phyloP scores from a whole-genome alignment of 2,797 vertebrate genomes.

The Poecilia velifera region DNA sequence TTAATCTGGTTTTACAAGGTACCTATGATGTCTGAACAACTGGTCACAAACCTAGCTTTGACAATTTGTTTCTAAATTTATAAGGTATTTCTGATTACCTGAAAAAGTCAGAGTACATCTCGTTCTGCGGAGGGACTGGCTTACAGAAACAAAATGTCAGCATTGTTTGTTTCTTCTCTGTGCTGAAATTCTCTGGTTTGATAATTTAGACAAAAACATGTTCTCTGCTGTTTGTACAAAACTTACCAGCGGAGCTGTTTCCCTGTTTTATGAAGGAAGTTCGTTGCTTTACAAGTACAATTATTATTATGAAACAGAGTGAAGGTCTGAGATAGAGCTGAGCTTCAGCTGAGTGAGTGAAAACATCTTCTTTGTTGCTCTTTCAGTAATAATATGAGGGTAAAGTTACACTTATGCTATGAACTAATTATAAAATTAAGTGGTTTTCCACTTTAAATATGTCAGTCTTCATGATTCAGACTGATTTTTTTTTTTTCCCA shows the following conservation, averaged over 20 bases:
- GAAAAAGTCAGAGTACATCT: not conserved
- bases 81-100: not conserved
- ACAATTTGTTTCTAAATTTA: not conserved
- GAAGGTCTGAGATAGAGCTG: not conserved
- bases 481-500: not conserved
- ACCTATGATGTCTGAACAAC: not conserved
- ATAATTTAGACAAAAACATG: not conserved
- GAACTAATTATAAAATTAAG: not conserved
- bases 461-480: not conserved
- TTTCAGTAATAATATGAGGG: not conserved
- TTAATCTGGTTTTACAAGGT: not conserved
- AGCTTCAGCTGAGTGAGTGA: not conserved
- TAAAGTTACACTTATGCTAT: not conserved
- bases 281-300: not conserved
- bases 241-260: not conserved
- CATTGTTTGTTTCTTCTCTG: not conserved
- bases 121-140: not conserved
- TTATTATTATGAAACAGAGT: not conserved
- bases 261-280: not conserved
- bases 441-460: not conserved
- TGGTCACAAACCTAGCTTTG: not conserved
- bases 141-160: not conserved
- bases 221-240: not conserved
- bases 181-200: not conserved
- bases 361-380: not conserved